Conservation (phyloP, 37 sponge, comb jelly and placozoan species). For the Lycopodina hypogea region DNA sequence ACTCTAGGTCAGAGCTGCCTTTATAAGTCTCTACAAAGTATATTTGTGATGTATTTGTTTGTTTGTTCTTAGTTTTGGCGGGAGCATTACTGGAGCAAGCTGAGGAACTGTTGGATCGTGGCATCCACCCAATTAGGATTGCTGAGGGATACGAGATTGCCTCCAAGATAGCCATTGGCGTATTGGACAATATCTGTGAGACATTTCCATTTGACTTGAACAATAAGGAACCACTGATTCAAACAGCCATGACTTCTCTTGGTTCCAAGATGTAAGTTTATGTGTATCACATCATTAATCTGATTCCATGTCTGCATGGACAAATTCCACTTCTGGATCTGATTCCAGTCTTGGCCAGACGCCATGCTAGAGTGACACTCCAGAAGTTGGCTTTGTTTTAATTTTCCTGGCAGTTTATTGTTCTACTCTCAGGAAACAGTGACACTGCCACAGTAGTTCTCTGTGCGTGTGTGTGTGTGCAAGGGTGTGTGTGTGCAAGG, state of each 20-base stretch:
- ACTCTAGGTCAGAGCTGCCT: too few species aligned
- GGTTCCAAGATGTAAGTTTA: conserved; percentile 92
- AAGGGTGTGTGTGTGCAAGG: too few species aligned
- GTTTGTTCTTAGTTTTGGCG: conserved; percentile 75
- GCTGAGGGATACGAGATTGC: conserved; percentile 98
- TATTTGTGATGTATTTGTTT: too few species aligned
- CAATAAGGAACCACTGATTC: conserved; percentile 80
- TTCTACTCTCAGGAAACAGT: too few species aligned
- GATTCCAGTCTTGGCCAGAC: conserved; percentile 28
- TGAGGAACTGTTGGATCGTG: conserved; percentile 88
- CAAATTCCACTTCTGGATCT: conserved; percentile 19
- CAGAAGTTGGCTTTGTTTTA: too few species aligned
- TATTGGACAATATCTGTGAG: conserved; percentile 81
- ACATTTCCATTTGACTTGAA: conserved; percentile 70
- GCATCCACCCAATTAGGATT: conserved; percentile 94
- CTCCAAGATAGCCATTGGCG: conserved; percentile 71
- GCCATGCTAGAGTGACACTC: conserved; percentile 27
- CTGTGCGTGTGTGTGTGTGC: too few species aligned
- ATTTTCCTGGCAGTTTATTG: too few species aligned
- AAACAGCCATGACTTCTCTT: conserved; percentile 95
- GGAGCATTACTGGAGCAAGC: conserved; percentile 98
- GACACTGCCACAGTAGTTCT: too few species aligned
- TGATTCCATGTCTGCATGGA: conserved; percentile 11
- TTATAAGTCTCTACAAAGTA: too few species aligned
- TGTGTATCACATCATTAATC: neutral